Conservation (phyloP, 2,888 invertebrate genomes). For the Lithosia quadra region DNA sequence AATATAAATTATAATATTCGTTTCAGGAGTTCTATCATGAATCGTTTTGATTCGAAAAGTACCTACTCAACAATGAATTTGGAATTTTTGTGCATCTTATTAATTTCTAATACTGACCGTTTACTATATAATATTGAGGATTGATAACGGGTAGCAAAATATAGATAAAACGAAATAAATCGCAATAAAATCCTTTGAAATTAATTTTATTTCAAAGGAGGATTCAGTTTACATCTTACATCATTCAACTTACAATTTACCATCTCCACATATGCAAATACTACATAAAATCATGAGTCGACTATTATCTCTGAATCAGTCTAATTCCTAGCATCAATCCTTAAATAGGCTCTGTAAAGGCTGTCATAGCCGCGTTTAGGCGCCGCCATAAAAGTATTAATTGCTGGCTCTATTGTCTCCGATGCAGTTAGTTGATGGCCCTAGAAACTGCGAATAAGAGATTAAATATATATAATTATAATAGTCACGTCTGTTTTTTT, state of each 20-base stretch:
- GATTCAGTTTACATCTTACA: background rate
- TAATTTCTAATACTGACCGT: too few relatives aligned
- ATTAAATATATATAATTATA: background rate
- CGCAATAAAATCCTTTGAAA: too few relatives aligned
- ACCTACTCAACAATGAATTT: too few relatives aligned
- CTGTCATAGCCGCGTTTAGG: constrained; percentile 72
- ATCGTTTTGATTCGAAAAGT: too few relatives aligned
- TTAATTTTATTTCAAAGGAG: too few relatives aligned
- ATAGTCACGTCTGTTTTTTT: too few relatives aligned
- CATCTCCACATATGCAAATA: background rate
- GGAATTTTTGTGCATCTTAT: too few relatives aligned
- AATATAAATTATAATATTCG: too few relatives aligned
- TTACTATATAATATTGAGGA: too few relatives aligned
- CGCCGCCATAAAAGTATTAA: constrained; percentile 80
- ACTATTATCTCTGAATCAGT: constrained; percentile 54
- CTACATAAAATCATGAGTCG: constrained; percentile 45
- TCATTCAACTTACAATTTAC: background rate
- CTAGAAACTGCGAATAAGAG: constrained; percentile 31
- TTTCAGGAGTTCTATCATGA: too few relatives aligned
- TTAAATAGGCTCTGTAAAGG: constrained; percentile 51
- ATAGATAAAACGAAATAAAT: too few relatives aligned
- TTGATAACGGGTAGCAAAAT: too few relatives aligned
- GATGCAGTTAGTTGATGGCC: constrained; percentile 52
- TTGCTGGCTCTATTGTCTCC: constrained; percentile 66
- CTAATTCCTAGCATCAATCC: constrained; percentile 59